Conservation (phyloP, 2,797 vertebrate species). For the Sebastes diaconus region DNA sequence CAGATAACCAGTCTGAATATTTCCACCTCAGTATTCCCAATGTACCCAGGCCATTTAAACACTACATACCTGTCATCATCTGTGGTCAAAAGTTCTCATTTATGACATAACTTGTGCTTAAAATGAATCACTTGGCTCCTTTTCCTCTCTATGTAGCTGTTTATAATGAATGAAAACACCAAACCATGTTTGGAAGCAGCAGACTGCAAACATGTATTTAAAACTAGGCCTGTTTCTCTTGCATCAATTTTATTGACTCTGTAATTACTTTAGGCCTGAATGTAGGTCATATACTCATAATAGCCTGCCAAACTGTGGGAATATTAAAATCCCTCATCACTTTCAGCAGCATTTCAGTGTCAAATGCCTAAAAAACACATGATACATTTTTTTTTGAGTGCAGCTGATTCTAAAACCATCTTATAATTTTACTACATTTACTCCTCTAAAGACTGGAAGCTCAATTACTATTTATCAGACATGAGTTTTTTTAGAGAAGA, state of each 20-base stretch:
- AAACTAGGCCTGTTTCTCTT: background rate
- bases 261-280: background rate
- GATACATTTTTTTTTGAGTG: background rate
- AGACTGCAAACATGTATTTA: background rate
- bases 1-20: conserved; percentile 9
- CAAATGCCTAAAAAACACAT: background rate
- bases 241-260: background rate
- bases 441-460: background rate
- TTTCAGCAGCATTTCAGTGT: background rate
- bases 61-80: background rate
- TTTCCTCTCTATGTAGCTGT: background rate
- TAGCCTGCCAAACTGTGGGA: background rate
- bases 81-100: background rate
- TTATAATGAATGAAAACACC: background rate
- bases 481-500: background rate
- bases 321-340: background rate
- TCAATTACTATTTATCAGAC: background rate
- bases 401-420: background rate
- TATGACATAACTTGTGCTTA: background rate
- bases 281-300: background rate
- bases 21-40: background rate
- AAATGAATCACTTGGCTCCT: background rate
- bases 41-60: background rate
- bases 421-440: background rate
- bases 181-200: background rate